Evolutionary conservation across 2,113 vertebrate genomes (phyloP), one percentile per base, ranked within the genome.

Genomic region (Laterallus jamaicensis): DNA sequence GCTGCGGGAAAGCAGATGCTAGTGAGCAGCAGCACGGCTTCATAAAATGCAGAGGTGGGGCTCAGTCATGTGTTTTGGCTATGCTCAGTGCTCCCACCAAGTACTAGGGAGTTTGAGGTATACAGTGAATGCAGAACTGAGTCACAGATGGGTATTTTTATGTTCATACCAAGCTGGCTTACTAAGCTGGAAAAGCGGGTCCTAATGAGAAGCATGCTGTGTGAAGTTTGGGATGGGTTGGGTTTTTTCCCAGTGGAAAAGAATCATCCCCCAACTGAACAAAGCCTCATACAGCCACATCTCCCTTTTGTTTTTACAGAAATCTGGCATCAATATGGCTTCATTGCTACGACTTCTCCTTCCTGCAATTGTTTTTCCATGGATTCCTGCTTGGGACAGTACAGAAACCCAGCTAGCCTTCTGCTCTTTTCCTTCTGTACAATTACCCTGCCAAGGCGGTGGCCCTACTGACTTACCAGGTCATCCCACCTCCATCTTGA

Each of bases 281-380:
- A n/a, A 69, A n/a, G n/a, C 50, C 55, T 32, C 76, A 14, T 2
- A 29, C 5, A 49, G 64, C 52, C 83, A 79, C 21, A 26, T 79
- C 79, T 67, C 29, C 67, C 22, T 80, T 84, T 79, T 88, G 64
- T 92, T 93, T 84, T 67, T 47, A 26, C n/a, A 73, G 62, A 50
- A 84, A 93, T 40, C 74, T 93, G 93, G 93, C 74, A 0, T 89
- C 77, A 31, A 25, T 54, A 76, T 10, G 21, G 35, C 74, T 81
- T 84, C 42, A n/a, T 31, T 55, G 75, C 79, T 88, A 32, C 0
- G 26, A 75, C 83, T 79, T 95, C 73, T 93, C 82, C 79, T 97
- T 97, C 96, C 94, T 89, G 74, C 84, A 84, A 96, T 97, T 97
- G 95, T 97, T 97, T 95, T 92, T 76, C 74, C 59, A 60, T 32